These are phyloP conservation scores for Formicarius rufipectus DNA, from an alignment of 2,113 vertebrate genomes.

Conservation along the genomic window DNA sequence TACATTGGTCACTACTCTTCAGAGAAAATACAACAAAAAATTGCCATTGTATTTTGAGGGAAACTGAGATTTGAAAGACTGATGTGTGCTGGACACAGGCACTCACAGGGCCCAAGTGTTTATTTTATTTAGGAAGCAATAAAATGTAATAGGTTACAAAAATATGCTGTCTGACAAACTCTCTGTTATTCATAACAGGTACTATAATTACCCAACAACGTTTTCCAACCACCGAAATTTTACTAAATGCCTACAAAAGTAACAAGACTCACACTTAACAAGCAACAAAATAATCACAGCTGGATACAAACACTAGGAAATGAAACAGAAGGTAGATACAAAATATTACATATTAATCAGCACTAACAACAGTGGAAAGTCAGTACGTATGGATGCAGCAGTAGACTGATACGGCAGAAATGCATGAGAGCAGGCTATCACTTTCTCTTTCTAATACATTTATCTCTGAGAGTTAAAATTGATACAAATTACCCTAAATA, in stretches of 20 bases:
- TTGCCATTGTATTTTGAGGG: background rate
- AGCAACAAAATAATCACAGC: background rate
- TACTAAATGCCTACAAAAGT: background rate
- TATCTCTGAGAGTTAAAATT: background rate
- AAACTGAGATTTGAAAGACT: background rate
- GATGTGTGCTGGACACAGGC: accelerated
- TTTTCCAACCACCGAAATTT: background rate
- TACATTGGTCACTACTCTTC: background rate
- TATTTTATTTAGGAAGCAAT: background rate
- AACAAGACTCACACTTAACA: background rate
- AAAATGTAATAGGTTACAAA: background rate
- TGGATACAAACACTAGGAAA: background rate
- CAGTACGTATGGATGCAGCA: background rate
- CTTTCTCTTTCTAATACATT: background rate
- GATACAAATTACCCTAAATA: background rate
- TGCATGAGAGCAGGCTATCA: background rate
- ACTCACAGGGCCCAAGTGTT: accelerated
- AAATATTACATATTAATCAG: background rate
- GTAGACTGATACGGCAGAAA: background rate
- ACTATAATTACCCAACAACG: background rate
- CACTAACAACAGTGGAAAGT: background rate
- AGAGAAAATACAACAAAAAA: background rate
- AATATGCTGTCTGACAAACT: background rate
- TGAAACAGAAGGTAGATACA: background rate
- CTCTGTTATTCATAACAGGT: accelerated